Evolutionary conservation across 1,140 invertebrate genomes (phyloP).

Genomic region (Drosophila lowei): DNA sequence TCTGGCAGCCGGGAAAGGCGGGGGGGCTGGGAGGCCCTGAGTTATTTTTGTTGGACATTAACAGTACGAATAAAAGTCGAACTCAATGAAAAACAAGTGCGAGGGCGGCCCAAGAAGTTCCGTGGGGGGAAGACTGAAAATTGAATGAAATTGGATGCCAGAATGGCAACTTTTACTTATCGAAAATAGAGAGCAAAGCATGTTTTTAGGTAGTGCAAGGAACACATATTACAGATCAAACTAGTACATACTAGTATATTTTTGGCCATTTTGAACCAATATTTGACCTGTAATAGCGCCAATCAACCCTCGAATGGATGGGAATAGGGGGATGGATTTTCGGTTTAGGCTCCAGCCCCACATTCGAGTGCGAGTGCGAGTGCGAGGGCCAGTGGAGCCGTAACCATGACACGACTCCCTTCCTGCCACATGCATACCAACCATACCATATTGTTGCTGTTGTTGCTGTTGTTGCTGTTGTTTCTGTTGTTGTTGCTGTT

Average conservation of each 20-base stretch:
- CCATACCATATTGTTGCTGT: neutral
- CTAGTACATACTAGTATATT: too few relatives aligned
- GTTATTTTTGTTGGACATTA: constrained; percentile 63
- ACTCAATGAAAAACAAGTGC: constrained; percentile 56
- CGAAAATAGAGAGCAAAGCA: neutral
- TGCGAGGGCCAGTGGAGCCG: constrained; percentile 3
- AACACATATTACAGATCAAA: too few relatives aligned
- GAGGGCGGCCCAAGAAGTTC: constrained; percentile 35
- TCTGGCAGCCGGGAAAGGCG: constrained; percentile 20
- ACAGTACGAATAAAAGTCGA: constrained; percentile 25
- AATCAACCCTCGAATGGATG: constrained; percentile 22
- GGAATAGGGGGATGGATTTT: constrained; percentile 13
- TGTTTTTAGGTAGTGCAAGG: too few relatives aligned
- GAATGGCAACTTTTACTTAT: too few relatives aligned
- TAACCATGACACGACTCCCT: constrained; percentile 41
- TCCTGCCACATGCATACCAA: neutral
- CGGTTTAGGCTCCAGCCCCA: constrained; percentile 37
- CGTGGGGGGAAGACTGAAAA: too few relatives aligned
- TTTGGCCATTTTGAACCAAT: too few relatives aligned
- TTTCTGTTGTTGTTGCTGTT: constrained; percentile 11
- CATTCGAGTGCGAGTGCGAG: constrained; percentile 6
- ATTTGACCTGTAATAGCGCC: neutral
- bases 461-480: constrained; percentile 17
- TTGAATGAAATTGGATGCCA: too few relatives aligned
- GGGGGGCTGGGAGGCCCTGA: constrained; percentile 30